Conservation (phyloP, 2,797 vertebrate genomes). For the Tenualosa thibaudeaui region DNA sequence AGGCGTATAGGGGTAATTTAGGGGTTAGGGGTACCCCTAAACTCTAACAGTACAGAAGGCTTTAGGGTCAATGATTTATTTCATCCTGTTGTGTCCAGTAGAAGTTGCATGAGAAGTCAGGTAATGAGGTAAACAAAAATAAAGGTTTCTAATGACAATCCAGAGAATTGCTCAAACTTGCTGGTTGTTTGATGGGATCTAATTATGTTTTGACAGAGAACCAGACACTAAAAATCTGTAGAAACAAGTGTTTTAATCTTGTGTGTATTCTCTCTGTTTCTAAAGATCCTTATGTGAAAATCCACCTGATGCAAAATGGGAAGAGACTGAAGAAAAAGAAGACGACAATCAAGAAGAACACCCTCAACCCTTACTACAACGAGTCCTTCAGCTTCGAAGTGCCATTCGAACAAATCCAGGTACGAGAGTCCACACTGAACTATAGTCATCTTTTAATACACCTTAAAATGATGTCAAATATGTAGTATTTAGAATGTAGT, state of each 20-base stretch:
- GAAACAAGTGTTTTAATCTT: neutral
- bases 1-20: too few species aligned
- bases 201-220: neutral
- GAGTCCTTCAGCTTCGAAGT: conserved; percentile 99
- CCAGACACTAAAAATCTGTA: neutral
- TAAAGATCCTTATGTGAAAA: conserved; percentile 97
- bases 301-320: conserved; percentile 99
- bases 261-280: neutral
- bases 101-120: neutral
- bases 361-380: conserved; percentile 99
- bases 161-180: neutral
- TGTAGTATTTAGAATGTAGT: too few species aligned
- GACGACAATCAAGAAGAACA: conserved; percentile 99
- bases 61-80: too few species aligned
- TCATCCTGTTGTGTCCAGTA: too few species aligned
- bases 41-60: too few species aligned
- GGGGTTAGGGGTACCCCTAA: too few species aligned
- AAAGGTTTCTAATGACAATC: too few species aligned
- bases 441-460: conserved; percentile 1
- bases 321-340: conserved; percentile 99
- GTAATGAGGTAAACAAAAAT: neutral
- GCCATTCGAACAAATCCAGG: conserved; percentile 99
- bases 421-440: conserved; percentile 57
- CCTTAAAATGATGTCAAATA: neutral
- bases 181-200: neutral